These are phyloP conservation scores for Serranus cabrilla DNA, from an alignment of 2,797 vertebrate genomes.

Conservation along the genomic window DNA sequence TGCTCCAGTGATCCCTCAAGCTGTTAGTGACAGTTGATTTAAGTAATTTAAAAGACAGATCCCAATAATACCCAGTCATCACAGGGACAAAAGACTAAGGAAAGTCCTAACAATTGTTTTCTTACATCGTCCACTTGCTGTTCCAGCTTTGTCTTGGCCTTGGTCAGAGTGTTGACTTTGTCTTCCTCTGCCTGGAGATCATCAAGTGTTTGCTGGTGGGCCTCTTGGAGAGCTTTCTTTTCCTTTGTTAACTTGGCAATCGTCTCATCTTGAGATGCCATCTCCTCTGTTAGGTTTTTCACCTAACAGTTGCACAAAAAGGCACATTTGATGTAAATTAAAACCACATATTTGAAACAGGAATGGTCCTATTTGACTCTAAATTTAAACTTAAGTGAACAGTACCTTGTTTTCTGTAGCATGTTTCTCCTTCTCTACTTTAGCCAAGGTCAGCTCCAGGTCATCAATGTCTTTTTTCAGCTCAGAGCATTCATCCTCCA, in stretches of 20 bases:
- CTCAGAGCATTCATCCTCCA: no score
- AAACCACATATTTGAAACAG: background rate
- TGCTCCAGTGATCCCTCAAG: conserved; percentile 90
- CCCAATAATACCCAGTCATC: no score
- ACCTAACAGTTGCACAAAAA: conserved; percentile 70
- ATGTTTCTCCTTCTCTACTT: conserved; percentile 86
- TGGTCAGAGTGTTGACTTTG: conserved; percentile 90
- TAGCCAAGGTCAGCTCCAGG: no score
- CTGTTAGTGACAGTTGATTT: conserved; percentile 61
- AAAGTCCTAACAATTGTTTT: background rate
- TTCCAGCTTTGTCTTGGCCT: conserved; percentile 91
- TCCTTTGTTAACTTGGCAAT: conserved; percentile 89
- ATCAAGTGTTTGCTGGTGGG: conserved; percentile 89
- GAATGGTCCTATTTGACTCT: no score
- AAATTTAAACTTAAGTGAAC: no score
- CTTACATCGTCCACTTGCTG: conserved; percentile 92
- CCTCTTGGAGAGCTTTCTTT: conserved; percentile 88
- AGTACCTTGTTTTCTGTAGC: conserved; percentile 85
- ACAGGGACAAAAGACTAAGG: no score
- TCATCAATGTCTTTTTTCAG: no score
- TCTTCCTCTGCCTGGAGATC: conserved; percentile 92
- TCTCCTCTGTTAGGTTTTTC: conserved; percentile 92
- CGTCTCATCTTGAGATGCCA: conserved; percentile 88
- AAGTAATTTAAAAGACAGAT: no score
- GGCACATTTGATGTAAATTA: conserved; percentile 42